Base-by-base conservation (phyloP, 2,888 invertebrate species). In the Caenorhabditis becei region DNA sequence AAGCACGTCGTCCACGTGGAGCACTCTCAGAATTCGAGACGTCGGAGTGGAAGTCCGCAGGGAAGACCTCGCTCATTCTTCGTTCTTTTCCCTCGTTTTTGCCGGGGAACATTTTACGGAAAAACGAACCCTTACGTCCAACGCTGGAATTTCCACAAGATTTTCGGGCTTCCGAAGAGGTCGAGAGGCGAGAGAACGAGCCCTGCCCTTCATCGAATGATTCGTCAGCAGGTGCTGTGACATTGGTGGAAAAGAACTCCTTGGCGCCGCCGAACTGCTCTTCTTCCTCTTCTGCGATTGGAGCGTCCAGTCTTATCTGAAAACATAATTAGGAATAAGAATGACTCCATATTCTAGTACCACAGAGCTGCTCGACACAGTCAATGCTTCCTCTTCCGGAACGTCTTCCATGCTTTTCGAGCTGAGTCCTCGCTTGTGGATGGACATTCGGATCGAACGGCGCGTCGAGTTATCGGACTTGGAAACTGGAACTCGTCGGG, bases 401-500 rank as follows among this genome's bases (percentile, higher is more conserved):
- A 80, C 80, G 37, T 80, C 80, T 65, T 70, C 80, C 80, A 80
- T 80, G 44, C 59, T 70, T 28, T 44, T 69, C 28, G 59, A n/a
- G 7, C 32, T 63, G 53, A 80, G 1, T 7, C 37, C 41, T n/a
- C 70, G 62, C 24, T 65, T 70, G 37, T 69, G 65, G 3, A 80
- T 49, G 2, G 69, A 24, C 70, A 70, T 70, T 24, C 77, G 24
- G 53, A 77, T 63, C 10, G 80, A 77, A 26, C 80, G 54, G 10
- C 80, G 47, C 61, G 61, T 65, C 18, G 61, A 47, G 47, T 26
- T 28, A 2, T 80, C 80, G 0, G 41, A 35, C 20, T 70, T 70
- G 7, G 63, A 35, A n/a, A 51, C 51, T 16, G 72, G 79, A 32
- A 54, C 67, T n/a, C 80, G 69, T 7, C 75, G 69, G 20, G 69